phyloP scores from a whole-genome alignment of 2,888 invertebrate species.

The Latrodectus hesperus region DNA sequence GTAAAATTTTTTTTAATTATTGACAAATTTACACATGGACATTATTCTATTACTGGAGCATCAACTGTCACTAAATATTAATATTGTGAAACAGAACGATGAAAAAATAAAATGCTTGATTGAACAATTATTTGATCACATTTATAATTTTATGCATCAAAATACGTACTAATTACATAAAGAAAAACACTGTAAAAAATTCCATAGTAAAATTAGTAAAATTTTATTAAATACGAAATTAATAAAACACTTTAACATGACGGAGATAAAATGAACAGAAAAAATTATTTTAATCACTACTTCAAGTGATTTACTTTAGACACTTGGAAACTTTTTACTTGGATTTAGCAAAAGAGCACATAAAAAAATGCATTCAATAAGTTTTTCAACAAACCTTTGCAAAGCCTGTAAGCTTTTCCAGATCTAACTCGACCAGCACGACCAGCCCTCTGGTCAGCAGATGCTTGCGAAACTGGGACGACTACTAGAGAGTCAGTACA shows the following conservation, averaged over 20 bases:
- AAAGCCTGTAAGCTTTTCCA: conserved; percentile 85
- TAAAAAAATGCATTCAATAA: too few relatives aligned
- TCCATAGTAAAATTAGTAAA: background rate
- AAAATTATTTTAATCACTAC: too few relatives aligned
- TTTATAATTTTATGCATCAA: too few relatives aligned
- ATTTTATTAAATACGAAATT: background rate
- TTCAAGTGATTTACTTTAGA: too few relatives aligned
- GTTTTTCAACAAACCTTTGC: conserved; percentile 73
- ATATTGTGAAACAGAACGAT: too few relatives aligned
- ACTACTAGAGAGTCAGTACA: conserved; percentile 89
- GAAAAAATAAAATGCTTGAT: too few relatives aligned
- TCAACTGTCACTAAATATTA: too few relatives aligned
- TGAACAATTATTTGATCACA: too few relatives aligned
- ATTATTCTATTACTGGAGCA: too few relatives aligned
- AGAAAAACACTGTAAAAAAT: background rate
- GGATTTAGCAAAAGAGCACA: background rate
- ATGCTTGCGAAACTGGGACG: conserved; percentile 88
- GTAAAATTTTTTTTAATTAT: too few relatives aligned
- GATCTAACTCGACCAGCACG: conserved; percentile 88
- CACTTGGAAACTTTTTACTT: background rate
- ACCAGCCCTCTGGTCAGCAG: conserved; percentile 93
- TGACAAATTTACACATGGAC: too few relatives aligned
- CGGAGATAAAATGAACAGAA: background rate
- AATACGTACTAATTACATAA: too few relatives aligned
- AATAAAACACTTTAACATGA: background rate